These are phyloP conservation scores for Grallaria varia DNA, from an alignment of 2,113 vertebrate genomes.

Conservation along the genomic window DNA sequence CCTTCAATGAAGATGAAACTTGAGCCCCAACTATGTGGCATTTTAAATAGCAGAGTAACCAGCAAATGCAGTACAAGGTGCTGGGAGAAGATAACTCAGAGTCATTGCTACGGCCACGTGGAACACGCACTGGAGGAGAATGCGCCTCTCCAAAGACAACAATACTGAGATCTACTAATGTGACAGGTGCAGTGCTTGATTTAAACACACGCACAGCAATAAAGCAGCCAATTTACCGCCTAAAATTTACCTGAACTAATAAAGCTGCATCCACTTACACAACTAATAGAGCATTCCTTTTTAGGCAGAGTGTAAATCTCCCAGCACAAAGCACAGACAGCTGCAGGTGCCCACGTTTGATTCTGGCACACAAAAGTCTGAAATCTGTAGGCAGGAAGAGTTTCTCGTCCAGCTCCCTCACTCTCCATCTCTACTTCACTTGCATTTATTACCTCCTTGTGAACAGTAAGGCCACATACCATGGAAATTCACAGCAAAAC, in stretches of 20 bases:
- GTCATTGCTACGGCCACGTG: not conserved
- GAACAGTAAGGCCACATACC: not conserved
- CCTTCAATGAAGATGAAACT: not conserved
- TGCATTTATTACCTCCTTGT: not conserved
- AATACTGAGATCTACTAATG: not conserved
- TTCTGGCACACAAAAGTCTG: not conserved
- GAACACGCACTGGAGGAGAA: not conserved
- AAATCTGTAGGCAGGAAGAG: not conserved
- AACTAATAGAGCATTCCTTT: not conserved
- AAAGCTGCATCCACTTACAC: not conserved
- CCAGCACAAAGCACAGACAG: not conserved
- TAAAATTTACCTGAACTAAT: not conserved
- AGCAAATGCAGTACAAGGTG: not conserved
- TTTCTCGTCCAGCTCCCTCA: not conserved
- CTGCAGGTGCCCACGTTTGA: not conserved
- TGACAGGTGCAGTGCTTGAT: not conserved
- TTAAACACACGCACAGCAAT: not conserved
- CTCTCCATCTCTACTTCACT: not conserved
- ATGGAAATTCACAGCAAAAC: not conserved
- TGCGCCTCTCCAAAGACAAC: not conserved
- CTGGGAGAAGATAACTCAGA: accelerated
- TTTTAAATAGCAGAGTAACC: not conserved
- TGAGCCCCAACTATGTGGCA: not conserved
- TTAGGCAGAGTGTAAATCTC: not conserved
- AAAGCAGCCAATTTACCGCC: not conserved